phyloP scores from a whole-genome alignment of 2,797 vertebrate genomes.

The Cetoscarus ocellatus region DNA sequence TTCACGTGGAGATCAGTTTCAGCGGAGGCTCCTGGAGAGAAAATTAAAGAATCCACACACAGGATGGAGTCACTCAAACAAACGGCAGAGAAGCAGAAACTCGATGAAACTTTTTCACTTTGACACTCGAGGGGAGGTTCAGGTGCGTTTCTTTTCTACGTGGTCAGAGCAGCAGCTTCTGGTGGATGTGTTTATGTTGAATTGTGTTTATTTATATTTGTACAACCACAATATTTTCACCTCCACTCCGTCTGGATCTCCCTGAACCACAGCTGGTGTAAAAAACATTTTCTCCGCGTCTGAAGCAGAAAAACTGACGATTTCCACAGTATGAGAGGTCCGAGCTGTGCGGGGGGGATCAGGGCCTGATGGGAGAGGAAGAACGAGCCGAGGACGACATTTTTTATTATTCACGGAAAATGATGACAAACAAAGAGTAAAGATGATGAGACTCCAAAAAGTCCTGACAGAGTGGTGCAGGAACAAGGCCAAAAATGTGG shows the following conservation, averaged over 20 bases:
- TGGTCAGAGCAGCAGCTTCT: slow-evolving; percentile 32
- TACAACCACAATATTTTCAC: slow-evolving; percentile 42
- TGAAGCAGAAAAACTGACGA: slow-evolving; percentile 41
- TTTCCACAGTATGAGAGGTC: slow-evolving; percentile 60
- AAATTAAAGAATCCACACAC: slow-evolving; percentile 75
- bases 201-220: slow-evolving; percentile 30
- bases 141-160: slow-evolving; percentile 47
- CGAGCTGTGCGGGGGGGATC: neutral
- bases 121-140: neutral
- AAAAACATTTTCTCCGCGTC: slow-evolving; percentile 27
- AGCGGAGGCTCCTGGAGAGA: slow-evolving; percentile 52
- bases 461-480: too few species aligned
- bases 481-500: too few species aligned
- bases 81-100: slow-evolving; percentile 58
- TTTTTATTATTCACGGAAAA: too few species aligned
- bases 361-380: too few species aligned
- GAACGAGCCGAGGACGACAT: too few species aligned
- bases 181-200: slow-evolving; percentile 29
- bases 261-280: slow-evolving; percentile 45
- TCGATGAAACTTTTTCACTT: slow-evolving; percentile 33
- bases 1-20: slow-evolving; percentile 47
- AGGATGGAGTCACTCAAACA: slow-evolving; percentile 69
- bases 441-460: too few species aligned
- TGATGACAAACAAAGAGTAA: too few species aligned
- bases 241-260: slow-evolving; percentile 34